phyloP scores from a whole-genome alignment of 2,113 vertebrate genomes.

The Suncus etruscus region DNA sequence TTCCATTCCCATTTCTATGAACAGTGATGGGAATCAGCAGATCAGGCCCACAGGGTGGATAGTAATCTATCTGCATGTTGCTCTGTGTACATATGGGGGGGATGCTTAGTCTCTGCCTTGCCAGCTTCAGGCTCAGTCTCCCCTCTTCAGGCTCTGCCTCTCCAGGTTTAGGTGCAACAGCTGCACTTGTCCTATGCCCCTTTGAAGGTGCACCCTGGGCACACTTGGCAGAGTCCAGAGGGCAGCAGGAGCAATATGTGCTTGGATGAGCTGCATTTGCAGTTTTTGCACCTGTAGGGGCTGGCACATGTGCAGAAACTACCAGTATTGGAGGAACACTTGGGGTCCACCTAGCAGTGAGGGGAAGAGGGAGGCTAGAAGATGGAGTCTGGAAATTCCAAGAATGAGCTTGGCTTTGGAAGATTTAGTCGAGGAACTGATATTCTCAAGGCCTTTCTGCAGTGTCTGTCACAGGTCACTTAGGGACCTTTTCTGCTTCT shows the following conservation, averaged over 20 bases:
- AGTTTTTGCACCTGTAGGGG: conserved; percentile 88
- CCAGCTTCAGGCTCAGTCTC: conserved; percentile 83
- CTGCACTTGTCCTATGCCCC: conserved; percentile 32
- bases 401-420: too few relatives aligned
- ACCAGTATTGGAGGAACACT: conserved; percentile 71
- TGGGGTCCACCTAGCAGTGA: too few relatives aligned
- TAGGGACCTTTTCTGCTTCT: neutral
- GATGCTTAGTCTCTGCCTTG: too few relatives aligned
- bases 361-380: too few relatives aligned
- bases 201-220: conserved; percentile 88
- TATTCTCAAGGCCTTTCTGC: neutral
- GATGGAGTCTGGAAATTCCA: too few relatives aligned
- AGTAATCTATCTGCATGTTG: fast-evolving
- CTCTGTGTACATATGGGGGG: neutral
- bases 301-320: conserved; percentile 85
- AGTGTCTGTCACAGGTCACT: neutral
- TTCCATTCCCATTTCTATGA: neutral
- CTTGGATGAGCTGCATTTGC: conserved; percentile 88
- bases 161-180: conserved; percentile 43
- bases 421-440: neutral
- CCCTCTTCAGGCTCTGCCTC: too few relatives aligned
- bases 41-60: neutral
- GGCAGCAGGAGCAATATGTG: conserved; percentile 91
- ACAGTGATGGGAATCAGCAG: neutral
- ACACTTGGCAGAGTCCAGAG: conserved; percentile 3